Evolutionary conservation across 2,113 vertebrate species (phyloP), one percentile per base, ranked within the genome.

Genomic region (Sphaerodactylus townsendi): DNA sequence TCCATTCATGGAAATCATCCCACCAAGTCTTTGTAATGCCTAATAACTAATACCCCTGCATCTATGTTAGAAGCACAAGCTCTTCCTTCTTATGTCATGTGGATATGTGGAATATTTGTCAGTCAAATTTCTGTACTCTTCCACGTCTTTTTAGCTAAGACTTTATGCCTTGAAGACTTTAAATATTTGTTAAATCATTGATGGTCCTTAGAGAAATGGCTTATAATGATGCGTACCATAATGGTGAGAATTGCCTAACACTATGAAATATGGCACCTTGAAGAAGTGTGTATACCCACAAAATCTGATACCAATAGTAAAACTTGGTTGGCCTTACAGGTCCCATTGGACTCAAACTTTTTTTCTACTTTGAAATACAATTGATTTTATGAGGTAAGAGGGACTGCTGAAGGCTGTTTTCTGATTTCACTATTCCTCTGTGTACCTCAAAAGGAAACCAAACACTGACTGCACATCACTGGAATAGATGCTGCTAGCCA

Each of bases 401-500:
- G 66, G 30, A 77, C 10, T 1, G 4, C 3, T 23, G 33, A 8
- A 48, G 5, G 3, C 13, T 78, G 5, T 62, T 59, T 1, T 33
- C 35, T 56, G 30, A n/a, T 73, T 82, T 66, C 21, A 35, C 19
- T 2, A 44, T 7, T 19, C 73, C 0, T 0, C 7, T 65, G 9
- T n/a, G 3, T 53, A 64, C 44, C 2, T 74, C 53, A 76, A 28
- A 77, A 74, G 23, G 37, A 59, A 70, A 28, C 25, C 28, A 0
- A 56, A 79, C 2, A 83, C 25, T 79, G 9, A 10, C 33, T 79
- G 53, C 30, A 1, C 5, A 28, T 84, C 71, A 41, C 79, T 71
- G 0, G 10, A 71, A 1, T 10, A 0, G 1, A 25, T 33, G 1
- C 1, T 70, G 28, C 30, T 70, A 44, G 70, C 86, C 53, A 0